Percentiles rank a stretch among this genome's conserved stretches.
phyloP scores from a whole-genome alignment of 2,797 vertebrate genomes.

The Dendrocincla fuliginosa region DNA sequence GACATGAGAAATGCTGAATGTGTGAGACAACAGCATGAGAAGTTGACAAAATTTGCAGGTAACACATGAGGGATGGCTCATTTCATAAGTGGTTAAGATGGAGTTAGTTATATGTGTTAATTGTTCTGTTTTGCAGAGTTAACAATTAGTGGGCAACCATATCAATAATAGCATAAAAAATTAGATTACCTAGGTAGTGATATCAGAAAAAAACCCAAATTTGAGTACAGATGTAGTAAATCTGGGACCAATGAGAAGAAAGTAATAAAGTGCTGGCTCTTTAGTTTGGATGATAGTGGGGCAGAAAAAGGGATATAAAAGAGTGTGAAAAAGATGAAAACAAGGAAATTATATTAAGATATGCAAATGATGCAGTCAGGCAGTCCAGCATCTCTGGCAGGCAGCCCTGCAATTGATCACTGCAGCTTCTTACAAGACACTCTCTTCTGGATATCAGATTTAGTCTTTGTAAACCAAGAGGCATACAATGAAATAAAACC shows the following conservation, averaged over 20 bases:
- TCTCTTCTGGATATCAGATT: neutral
- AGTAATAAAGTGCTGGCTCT: neutral
- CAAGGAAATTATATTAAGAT: neutral
- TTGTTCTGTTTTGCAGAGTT: neutral
- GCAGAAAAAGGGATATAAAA: neutral
- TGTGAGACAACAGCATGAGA: neutral
- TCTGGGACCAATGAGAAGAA: neutral
- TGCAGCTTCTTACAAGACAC: neutral
- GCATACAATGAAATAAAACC: neutral
- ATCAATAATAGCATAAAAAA: neutral
- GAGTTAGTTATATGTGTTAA: neutral
- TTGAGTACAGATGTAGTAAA: neutral
- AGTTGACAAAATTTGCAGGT: neutral
- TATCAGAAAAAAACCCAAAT: accelerated
- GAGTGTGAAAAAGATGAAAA: neutral
- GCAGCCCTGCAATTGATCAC: neutral
- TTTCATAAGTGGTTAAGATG: neutral
- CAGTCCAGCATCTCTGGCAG: neutral
- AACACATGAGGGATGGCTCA: neutral
- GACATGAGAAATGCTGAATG: neutral
- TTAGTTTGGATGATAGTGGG: neutral
- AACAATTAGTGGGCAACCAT: neutral
- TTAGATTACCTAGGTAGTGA: neutral
- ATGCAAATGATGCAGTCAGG: neutral
- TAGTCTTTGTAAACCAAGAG: neutral